A percentile compares a stretch with the other conserved stretches of the same genome.
Evolutionary conservation across 2,888 invertebrate species (phyloP).

Genomic region (Lottia gigantea): DNA sequence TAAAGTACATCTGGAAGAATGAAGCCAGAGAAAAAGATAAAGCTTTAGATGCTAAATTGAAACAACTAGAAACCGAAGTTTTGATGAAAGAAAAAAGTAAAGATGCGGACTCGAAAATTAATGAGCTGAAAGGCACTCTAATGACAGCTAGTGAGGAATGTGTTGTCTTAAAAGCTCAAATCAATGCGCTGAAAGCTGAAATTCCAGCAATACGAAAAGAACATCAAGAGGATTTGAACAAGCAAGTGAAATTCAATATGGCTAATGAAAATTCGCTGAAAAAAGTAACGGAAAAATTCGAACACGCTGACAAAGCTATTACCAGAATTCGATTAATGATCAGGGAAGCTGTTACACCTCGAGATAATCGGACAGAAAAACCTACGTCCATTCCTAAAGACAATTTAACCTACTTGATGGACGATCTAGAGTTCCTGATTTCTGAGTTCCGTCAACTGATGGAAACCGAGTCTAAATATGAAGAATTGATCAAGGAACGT

Average conservation of each 20-base stretch:
- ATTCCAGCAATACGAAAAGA: conserved; percentile 40
- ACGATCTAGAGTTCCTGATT: conserved; percentile 46
- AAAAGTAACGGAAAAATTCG: conserved; percentile 36
- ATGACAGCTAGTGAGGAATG: conserved; percentile 34
- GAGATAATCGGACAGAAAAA: conserved; percentile 27
- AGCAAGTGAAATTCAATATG: conserved; percentile 50
- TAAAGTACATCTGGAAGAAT: conserved; percentile 34
- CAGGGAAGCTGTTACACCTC: conserved; percentile 22
- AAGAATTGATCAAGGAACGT: conserved; percentile 47
- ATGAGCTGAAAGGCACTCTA: conserved; percentile 37
- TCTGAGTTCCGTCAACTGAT: conserved; percentile 41
- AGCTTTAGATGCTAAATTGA: conserved; percentile 50
- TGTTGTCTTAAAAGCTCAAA: conserved; percentile 37
- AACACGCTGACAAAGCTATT: conserved; percentile 17
- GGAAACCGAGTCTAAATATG: conserved; percentile 41
- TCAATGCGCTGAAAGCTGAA: conserved; percentile 34
- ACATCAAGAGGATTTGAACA: conserved; percentile 41
- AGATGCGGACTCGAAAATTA: conserved; percentile 36
- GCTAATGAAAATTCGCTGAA: conserved; percentile 53
- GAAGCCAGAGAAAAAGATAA: conserved; percentile 49
- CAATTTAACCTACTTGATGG: conserved; percentile 40
- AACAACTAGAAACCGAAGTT: conserved; percentile 49
- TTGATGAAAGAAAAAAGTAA: conserved; percentile 43
- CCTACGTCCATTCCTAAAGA: conserved; percentile 38
- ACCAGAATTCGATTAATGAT: conserved; percentile 30